Evolutionary conservation across 1,140 invertebrate species (phyloP).

Genomic region (Theocolax elegans): DNA sequence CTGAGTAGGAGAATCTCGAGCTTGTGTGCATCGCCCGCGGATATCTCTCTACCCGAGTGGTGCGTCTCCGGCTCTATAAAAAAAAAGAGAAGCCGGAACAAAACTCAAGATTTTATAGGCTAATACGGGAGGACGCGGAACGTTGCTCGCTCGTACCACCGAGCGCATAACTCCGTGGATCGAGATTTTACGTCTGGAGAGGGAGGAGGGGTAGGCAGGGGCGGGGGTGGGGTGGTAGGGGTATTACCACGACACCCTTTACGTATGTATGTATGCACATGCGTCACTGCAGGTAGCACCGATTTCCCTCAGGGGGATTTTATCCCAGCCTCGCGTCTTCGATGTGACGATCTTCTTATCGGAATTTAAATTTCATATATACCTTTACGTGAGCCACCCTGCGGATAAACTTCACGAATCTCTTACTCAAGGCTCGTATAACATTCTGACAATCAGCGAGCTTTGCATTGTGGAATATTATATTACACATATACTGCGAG

Average conservation of each 20-base stretch:
- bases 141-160: slow-evolving; percentile 7
- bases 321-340: slow-evolving; percentile 41
- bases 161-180: slow-evolving; percentile 46
- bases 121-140: slow-evolving; percentile 46
- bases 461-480: slow-evolving; percentile 15
- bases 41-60: slow-evolving; percentile 10
- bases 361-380: slow-evolving; percentile 52
- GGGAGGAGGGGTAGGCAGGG: not conserved
- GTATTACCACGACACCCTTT: slow-evolving; percentile 47
- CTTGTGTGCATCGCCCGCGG: slow-evolving; percentile 29
- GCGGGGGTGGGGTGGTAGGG: not conserved
- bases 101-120: slow-evolving; percentile 61
- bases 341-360: slow-evolving; percentile 40
- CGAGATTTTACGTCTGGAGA: slow-evolving; percentile 54
- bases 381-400: slow-evolving; percentile 10
- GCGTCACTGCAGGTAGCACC: slow-evolving; percentile 32
- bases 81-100: slow-evolving; percentile 46
- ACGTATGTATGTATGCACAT: slow-evolving; percentile 45
- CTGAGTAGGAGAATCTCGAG: slow-evolving; percentile 24
- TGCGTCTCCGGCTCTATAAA: slow-evolving; percentile 25
- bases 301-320: slow-evolving; percentile 50
- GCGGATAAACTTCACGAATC: too few species aligned
- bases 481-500: slow-evolving; percentile 21
- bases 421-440: too few species aligned
- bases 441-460: slow-evolving; percentile 25